Base-by-base conservation (phyloP, 37 sponge, comb jelly and placozoan genomes). In the Haliclona indistincta region DNA sequence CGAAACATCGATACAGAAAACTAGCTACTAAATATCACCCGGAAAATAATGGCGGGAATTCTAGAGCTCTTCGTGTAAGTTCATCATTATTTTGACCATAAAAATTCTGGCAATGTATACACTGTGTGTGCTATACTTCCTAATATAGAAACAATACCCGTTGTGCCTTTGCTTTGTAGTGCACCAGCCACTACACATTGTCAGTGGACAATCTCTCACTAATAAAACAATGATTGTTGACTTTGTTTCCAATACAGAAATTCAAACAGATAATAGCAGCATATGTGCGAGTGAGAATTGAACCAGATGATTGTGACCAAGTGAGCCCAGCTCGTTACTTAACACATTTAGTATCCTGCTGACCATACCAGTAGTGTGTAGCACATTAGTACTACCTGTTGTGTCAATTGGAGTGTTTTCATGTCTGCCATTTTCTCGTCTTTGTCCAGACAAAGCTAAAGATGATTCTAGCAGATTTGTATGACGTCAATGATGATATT, bases 261-360 rank as follows among this genome's bases (percentile, higher is more conserved):
- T 85, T 85, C 53, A 73, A 77, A 55, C 56, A 60, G 5, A 33
- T 85, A 28, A 47, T 73, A n/a, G 86, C 66, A 35, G 86, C 86
- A 8, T 85, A 85, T 39, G 60, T 58, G 13, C 22, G 60, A 8
- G 11, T 58, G n/a, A 20, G n/a, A 26, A 58, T 58, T n/a, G 60
- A 58, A 66, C 65, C 29, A 41, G 41, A 41, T 30, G 78, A 54
- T 29, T 56, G 38, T 54, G 56, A 26, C 34, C 45, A 1, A 74
- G 78, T 30, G 86, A 82, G 37, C 38, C 38, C 40, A 32, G 65
- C 20, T 60, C 55, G 55, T 36, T 23, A 26, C 35, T 64, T 32
- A 45, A 52, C 30, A 63, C 30, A 25, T 63, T 47, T 15, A 35
- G 51, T 29, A n/a, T n/a, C n/a, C n/a, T n/a, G n/a, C n/a, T n/a